phyloP scores from a whole-genome alignment of 2,797 vertebrate species.

The Rhynchotus rufescens region DNA sequence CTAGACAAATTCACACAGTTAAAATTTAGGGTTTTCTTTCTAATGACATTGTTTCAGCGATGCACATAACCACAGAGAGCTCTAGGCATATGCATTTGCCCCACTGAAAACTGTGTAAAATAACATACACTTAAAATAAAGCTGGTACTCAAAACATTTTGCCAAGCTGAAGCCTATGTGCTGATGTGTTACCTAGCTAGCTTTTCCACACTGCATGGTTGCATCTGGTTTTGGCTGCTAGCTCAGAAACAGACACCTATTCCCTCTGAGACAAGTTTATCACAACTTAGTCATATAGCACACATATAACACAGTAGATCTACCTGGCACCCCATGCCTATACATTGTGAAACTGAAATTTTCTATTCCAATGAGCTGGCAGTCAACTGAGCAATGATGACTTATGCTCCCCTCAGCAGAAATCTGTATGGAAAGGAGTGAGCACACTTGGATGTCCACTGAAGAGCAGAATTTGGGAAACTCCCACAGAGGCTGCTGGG shows the following conservation, averaged over 20 bases:
- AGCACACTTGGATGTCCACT: not conserved
- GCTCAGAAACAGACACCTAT: not conserved
- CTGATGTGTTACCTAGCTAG: constrained; percentile 18
- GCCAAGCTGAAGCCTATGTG: constrained; percentile 1
- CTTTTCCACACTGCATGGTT: not conserved
- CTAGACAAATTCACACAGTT: not conserved
- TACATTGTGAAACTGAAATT: not conserved
- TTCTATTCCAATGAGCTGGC: not conserved
- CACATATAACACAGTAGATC: not conserved
- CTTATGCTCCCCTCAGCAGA: not conserved
- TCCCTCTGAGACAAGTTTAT: not conserved
- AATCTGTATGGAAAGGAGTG: not conserved
- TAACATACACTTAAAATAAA: constrained; percentile 3
- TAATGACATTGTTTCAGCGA: not conserved
- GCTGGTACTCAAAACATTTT: constrained; percentile 5
- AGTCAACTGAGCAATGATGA: not conserved
- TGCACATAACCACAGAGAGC: not conserved
- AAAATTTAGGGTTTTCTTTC: not conserved
- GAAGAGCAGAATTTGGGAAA: not conserved
- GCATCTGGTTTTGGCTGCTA: not conserved
- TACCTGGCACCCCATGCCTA: not conserved
- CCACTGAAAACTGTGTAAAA: not conserved
- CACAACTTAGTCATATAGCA: not conserved
- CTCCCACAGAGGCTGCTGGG: not conserved
- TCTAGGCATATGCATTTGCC: not conserved